Evolutionary conservation across 2,797 vertebrate species (phyloP).

Genomic region (Ara ararauna): DNA sequence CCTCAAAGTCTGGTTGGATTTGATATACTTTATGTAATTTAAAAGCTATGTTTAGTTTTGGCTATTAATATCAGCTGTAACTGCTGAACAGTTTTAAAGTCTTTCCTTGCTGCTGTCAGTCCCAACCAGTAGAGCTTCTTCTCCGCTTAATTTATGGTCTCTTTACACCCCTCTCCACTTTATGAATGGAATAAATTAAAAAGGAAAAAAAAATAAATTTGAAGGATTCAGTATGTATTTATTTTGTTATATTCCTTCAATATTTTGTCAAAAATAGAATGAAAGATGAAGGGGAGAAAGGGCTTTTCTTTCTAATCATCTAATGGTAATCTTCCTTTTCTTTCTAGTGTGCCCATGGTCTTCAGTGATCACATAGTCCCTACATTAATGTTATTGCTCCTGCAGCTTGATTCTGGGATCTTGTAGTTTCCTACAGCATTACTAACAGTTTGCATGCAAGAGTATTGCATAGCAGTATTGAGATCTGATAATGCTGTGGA

Average conservation of each 20-base stretch:
- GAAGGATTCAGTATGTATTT: background rate
- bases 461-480: background rate
- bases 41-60: background rate
- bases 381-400: background rate
- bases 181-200: background rate
- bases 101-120: background rate
- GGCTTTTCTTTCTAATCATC: conserved; percentile 13
- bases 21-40: background rate
- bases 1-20: background rate
- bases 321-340: conserved; percentile 25
- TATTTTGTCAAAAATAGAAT: background rate
- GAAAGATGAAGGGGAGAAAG: background rate
- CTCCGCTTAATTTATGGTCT: background rate
- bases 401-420: background rate
- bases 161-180: background rate
- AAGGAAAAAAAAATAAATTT: background rate
- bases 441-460: background rate
- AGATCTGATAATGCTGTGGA: background rate
- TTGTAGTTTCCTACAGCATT: background rate
- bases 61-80: background rate
- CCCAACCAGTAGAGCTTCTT: background rate
- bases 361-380: background rate
- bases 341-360: conserved; percentile 10
- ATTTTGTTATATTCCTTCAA: conserved; percentile 1
- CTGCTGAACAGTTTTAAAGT: background rate